Conservation (phyloP, 2,797 vertebrate genomes). For the Tapirus indicus region DNA sequence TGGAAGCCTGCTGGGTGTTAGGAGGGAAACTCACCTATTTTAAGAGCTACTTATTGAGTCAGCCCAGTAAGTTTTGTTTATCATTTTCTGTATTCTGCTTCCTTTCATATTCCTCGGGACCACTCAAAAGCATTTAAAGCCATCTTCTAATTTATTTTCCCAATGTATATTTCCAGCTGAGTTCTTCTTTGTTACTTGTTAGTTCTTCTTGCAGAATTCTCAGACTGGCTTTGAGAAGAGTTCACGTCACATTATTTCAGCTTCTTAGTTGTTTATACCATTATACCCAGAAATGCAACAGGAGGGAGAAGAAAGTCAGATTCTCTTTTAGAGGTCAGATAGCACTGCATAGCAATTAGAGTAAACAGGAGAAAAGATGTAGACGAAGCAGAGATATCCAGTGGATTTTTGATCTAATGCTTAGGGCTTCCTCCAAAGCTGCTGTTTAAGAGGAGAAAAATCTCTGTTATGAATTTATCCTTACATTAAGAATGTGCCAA, state of each 20-base stretch:
- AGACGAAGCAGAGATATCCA: neutral
- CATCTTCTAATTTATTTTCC: constrained; percentile 79
- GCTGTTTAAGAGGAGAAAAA: constrained; percentile 28
- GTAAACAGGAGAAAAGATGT: neutral
- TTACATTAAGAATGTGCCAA: constrained; percentile 53
- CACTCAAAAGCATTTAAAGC: constrained; percentile 75
- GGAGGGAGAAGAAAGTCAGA: constrained; percentile 26
- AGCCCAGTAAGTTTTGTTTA: constrained; percentile 76
- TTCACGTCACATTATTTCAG: constrained; percentile 50
- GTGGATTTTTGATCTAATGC: constrained; percentile 45
- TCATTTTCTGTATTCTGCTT: constrained; percentile 67
- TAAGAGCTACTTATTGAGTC: constrained; percentile 71
- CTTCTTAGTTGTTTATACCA: constrained; percentile 48
- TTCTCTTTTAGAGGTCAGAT: constrained; percentile 13
- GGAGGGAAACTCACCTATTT: constrained; percentile 68
- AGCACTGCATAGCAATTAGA: constrained; percentile 47
- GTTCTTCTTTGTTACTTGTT: constrained; percentile 73
- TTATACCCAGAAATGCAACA: constrained; percentile 41
- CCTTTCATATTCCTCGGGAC: constrained; percentile 72
- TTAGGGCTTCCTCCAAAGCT: constrained; percentile 47
- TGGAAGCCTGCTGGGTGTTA: constrained; percentile 61
- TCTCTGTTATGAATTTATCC: constrained; percentile 49
- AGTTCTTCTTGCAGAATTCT: constrained; percentile 71
- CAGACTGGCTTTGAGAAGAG: neutral
- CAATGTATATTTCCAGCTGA: constrained; percentile 75